These are phyloP conservation scores for Dryas iulia DNA, from an alignment of 1,140 invertebrate genomes.

Conservation along the genomic window DNA sequence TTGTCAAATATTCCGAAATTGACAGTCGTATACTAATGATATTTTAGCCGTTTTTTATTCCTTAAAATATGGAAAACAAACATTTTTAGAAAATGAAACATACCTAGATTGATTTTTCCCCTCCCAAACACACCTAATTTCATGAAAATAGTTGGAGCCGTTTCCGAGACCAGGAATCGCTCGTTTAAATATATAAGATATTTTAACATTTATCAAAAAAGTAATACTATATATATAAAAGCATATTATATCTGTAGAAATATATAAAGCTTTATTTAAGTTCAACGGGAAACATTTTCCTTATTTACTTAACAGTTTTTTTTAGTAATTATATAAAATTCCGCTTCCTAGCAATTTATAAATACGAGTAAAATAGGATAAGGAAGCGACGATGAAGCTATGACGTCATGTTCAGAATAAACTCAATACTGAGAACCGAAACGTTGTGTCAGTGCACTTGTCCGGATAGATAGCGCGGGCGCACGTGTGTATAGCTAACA, in stretches of 20 bases:
- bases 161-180: too few species aligned
- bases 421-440: constrained; percentile 61
- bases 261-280: background rate
- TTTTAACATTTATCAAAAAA: too few species aligned
- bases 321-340: background rate
- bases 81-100: too few species aligned
- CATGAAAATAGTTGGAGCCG: too few species aligned
- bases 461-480: constrained; percentile 41
- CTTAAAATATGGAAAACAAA: too few species aligned
- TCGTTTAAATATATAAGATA: too few species aligned
- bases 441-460: constrained; percentile 58
- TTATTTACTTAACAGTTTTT: background rate
- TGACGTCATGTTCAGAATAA: constrained; percentile 67
- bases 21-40: too few species aligned
- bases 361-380: constrained; percentile 28
- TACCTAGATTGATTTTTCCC: too few species aligned
- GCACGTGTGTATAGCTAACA: constrained; percentile 52
- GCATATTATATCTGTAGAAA: background rate
- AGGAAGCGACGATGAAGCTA: constrained; percentile 21
- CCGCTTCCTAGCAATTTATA: constrained; percentile 6
- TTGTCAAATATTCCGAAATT: too few species aligned
- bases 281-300: background rate
- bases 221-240: too few species aligned
- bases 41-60: too few species aligned
- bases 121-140: too few species aligned